A percentile compares a stretch with the other conserved stretches of the same genome.
These are phyloP conservation scores for Nowickia ferox DNA, from an alignment of 2,888 invertebrate genomes.

Conservation along the genomic window DNA sequence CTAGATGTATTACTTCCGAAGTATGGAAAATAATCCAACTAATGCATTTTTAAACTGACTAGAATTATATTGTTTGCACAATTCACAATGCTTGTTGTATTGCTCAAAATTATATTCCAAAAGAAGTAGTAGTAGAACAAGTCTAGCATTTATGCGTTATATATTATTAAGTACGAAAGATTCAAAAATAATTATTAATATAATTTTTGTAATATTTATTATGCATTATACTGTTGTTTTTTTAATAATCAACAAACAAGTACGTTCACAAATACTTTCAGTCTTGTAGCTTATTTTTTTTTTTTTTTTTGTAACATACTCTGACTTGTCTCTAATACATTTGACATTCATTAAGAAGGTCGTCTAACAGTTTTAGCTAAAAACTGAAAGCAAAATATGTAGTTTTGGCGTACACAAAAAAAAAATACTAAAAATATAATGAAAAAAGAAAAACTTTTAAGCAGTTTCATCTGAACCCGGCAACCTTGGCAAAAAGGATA, in stretches of 20 bases:
- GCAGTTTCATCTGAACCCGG: neutral
- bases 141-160: too few relatives aligned
- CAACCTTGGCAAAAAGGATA: slow-evolving; percentile 24
- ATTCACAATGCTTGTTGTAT: too few relatives aligned
- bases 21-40: too few relatives aligned
- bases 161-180: too few relatives aligned
- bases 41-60: too few relatives aligned
- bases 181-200: too few relatives aligned
- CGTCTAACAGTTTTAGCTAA: slow-evolving; percentile 60
- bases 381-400: slow-evolving; percentile 26
- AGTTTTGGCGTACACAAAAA: neutral
- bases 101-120: too few relatives aligned
- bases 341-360: slow-evolving; percentile 71
- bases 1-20: too few relatives aligned
- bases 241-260: slow-evolving; percentile 19
- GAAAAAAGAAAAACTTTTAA: slow-evolving; percentile 23
- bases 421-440: neutral
- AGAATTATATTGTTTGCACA: too few relatives aligned
- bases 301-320: slow-evolving; percentile 10
- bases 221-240: neutral
- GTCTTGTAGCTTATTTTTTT: slow-evolving; percentile 2
- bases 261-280: slow-evolving; percentile 35
- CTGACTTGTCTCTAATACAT: slow-evolving; percentile 62
- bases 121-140: too few relatives aligned
- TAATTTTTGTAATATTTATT: neutral